phyloP scores from a whole-genome alignment of 23 tunicate species.

The Halocynthia aurantium region DNA sequence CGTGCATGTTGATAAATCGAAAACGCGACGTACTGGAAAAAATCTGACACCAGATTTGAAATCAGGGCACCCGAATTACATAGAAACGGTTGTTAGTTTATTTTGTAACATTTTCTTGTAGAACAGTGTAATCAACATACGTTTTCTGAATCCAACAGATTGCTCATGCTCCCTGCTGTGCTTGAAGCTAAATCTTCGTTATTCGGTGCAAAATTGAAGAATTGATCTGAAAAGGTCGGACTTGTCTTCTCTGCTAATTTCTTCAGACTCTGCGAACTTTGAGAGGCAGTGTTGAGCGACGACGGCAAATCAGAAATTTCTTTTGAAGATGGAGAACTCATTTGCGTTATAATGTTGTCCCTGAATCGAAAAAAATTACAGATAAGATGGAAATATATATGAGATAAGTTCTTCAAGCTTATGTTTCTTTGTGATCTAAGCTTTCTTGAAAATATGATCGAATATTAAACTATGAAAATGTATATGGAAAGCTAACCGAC shows the following conservation, averaged over 20 bases:
- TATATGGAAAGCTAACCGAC: too few species aligned
- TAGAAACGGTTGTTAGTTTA: too few species aligned
- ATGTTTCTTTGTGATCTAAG: too few species aligned
- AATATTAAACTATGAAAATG: too few species aligned
- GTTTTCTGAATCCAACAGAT: not conserved
- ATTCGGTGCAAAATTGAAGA: slow-evolving; percentile 1
- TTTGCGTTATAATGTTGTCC: slow-evolving; percentile 27
- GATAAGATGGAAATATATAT: not conserved
- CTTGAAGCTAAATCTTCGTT: not conserved
- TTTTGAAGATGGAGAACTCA: slow-evolving; percentile 14
- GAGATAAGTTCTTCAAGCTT: too few species aligned
- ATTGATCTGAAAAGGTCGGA: slow-evolving; percentile 19
- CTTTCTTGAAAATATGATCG: too few species aligned
- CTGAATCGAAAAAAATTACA: not conserved
- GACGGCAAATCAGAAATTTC: not conserved
- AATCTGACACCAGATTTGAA: too few species aligned
- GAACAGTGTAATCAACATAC: slow-evolving; percentile 11
- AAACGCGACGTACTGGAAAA: too few species aligned
- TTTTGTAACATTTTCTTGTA: too few species aligned
- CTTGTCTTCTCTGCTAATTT: slow-evolving; percentile 4
- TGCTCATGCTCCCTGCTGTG: slow-evolving; percentile 22
- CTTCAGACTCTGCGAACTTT: not conserved
- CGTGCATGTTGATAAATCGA: too few species aligned
- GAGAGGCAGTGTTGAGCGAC: not conserved
- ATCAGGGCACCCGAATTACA: too few species aligned